phyloP scores from a whole-genome alignment of 2,113 vertebrate species.

The Donacobius atricapilla region DNA sequence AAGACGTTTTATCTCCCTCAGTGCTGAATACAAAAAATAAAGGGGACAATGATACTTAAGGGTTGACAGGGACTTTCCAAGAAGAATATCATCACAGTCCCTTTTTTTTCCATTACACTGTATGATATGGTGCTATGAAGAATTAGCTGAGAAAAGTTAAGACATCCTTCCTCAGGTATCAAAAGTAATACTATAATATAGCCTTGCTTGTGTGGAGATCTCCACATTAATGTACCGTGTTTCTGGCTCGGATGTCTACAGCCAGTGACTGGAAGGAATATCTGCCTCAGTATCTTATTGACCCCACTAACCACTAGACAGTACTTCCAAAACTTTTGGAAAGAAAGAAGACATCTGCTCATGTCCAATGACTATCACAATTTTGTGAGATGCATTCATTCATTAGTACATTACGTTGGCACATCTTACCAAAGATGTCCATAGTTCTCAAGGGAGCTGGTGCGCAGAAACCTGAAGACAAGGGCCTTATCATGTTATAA shows the following conservation, averaged over 20 bases:
- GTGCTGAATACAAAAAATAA: not conserved
- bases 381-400: not conserved
- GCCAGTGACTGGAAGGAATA: not conserved
- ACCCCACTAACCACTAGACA: not conserved
- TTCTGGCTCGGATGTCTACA: not conserved
- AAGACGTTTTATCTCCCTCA: not conserved
- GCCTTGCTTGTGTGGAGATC: not conserved
- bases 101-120: not conserved
- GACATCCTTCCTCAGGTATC: not conserved
- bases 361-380: not conserved
- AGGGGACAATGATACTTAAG: not conserved
- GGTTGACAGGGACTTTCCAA: not conserved
- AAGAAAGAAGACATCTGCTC: not conserved
- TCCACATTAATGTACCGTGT: not conserved
- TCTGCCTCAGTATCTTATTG: not conserved
- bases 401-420: fast-evolving
- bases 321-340: not conserved
- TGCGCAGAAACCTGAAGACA: not conserved
- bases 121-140: not conserved
- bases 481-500: not conserved
- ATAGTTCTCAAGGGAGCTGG: not conserved
- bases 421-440: not conserved
- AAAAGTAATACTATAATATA: not conserved
- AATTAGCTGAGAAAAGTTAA: not conserved
- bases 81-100: not conserved